phyloP scores from a whole-genome alignment of 2,113 vertebrate species.

The Erythrocercus mccallii region DNA sequence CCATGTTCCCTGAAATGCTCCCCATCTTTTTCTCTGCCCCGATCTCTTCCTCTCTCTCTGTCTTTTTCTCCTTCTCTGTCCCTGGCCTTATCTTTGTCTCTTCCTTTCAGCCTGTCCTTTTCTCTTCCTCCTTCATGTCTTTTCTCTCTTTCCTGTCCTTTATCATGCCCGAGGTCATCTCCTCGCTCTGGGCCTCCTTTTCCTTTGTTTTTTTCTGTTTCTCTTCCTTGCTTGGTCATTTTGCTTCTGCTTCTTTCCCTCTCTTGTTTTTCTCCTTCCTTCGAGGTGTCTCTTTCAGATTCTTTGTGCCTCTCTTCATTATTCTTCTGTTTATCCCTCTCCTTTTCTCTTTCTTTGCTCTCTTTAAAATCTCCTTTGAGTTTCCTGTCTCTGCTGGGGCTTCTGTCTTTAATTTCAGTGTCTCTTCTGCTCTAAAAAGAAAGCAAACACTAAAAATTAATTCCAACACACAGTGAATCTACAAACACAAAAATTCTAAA shows the following conservation, averaged over 20 bases:
- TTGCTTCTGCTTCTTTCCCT: constrained; percentile 46
- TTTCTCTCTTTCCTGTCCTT: constrained; percentile 44
- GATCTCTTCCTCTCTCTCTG: constrained; percentile 67
- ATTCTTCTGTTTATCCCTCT: constrained; percentile 50
- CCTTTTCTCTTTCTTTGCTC: constrained; percentile 68
- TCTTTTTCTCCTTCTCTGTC: constrained; percentile 70
- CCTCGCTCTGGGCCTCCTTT: constrained; percentile 24
- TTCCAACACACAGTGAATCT: not conserved
- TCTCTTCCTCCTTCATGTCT: constrained; percentile 67
- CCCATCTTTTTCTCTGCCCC: constrained; percentile 59
- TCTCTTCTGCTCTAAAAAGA: constrained; percentile 74
- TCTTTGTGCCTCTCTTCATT: constrained; percentile 39
- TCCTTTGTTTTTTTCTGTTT: constrained; percentile 45
- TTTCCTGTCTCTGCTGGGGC: constrained; percentile 76
- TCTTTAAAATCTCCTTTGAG: constrained; percentile 75
- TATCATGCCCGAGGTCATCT: not conserved
- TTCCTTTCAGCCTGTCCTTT: constrained; percentile 41
- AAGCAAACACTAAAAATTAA: not conserved
- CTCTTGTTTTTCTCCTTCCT: constrained; percentile 61
- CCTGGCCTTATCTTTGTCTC: constrained; percentile 54
- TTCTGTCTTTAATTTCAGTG: constrained; percentile 76
- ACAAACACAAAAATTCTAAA: not conserved
- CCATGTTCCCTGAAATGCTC: constrained; percentile 58
- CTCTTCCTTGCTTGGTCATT: constrained; percentile 8
- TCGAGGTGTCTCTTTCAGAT: not conserved